phyloP scores from a whole-genome alignment of 2,797 vertebrate species.

The Lagocephalus sceleratus region DNA sequence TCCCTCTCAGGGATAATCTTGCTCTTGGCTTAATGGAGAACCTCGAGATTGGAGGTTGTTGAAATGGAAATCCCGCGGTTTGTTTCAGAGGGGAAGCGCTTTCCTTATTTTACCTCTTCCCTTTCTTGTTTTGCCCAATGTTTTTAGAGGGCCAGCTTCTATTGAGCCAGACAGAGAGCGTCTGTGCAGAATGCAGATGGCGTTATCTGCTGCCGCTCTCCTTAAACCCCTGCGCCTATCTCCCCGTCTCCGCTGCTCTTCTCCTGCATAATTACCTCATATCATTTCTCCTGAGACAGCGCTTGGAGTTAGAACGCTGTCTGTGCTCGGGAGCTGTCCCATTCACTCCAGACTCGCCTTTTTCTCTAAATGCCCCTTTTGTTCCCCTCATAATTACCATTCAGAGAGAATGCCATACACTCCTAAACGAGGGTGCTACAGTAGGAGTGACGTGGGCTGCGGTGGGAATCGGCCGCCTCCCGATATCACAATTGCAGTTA shows the following conservation, averaged over 20 bases:
- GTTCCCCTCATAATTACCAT: conserved; percentile 63
- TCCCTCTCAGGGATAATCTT: too few relatives aligned
- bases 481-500: conserved; percentile 29
- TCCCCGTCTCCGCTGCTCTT: conserved; percentile 21
- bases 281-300: conserved; percentile 45
- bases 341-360: conserved; percentile 49
- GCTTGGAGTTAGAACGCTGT: conserved; percentile 42
- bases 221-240: conserved; percentile 21
- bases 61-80: too few relatives aligned
- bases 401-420: conserved; percentile 46
- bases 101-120: conserved; percentile 24
- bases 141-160: conserved; percentile 39
- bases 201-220: conserved; percentile 50
- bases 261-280: conserved; percentile 52
- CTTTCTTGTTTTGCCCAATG: conserved; percentile 12
- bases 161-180: conserved; percentile 51
- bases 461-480: conserved; percentile 11
- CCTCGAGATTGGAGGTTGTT: too few relatives aligned
- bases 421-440: conserved; percentile 30
- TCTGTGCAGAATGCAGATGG: conserved; percentile 63
- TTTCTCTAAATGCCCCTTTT: conserved; percentile 65
- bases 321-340: conserved; percentile 31
- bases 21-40: too few relatives aligned
- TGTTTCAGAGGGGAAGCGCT: too few relatives aligned
- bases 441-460: too few relatives aligned